These are phyloP conservation scores for Mongoloraphidia duomilia DNA, from an alignment of 2,888 invertebrate genomes.

Conservation along the genomic window DNA sequence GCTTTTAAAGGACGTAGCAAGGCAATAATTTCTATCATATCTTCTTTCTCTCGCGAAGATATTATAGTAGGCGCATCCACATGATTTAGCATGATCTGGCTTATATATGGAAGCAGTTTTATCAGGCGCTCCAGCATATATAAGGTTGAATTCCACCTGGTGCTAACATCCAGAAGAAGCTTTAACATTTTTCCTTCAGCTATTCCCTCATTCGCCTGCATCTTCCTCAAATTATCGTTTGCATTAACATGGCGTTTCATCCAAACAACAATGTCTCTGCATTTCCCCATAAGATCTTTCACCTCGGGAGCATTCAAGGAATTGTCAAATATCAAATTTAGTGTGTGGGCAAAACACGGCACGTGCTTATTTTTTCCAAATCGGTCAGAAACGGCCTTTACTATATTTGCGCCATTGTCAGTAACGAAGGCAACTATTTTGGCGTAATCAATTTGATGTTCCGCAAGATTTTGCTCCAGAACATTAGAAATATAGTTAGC, in stretches of 20 bases:
- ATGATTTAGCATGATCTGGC: slow-evolving; percentile 14
- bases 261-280: slow-evolving; percentile 17
- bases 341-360: slow-evolving; percentile 18
- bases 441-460: too few relatives aligned
- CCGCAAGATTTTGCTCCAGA: too few relatives aligned
- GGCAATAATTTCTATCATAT: too few relatives aligned
- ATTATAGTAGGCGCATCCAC: slow-evolving; percentile 18
- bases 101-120: slow-evolving; percentile 12
- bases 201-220: slow-evolving; percentile 15
- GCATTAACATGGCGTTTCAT: slow-evolving; percentile 18
- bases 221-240: slow-evolving; percentile 16
- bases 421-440: too few relatives aligned
- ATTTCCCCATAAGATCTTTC: slow-evolving; percentile 16
- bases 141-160: slow-evolving; percentile 17
- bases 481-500: too few relatives aligned
- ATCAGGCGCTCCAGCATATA: slow-evolving; percentile 11
- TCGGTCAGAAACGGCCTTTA: slow-evolving; percentile 16
- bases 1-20: too few relatives aligned
- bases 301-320: slow-evolving; percentile 13
- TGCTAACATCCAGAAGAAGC: slow-evolving; percentile 17
- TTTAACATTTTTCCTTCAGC: slow-evolving; percentile 17
- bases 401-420: slow-evolving; percentile 15
- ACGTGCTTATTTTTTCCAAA: slow-evolving; percentile 17
- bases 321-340: slow-evolving; percentile 17
- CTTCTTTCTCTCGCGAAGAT: too few relatives aligned